Evolutionary conservation across 2,113 vertebrate genomes (phyloP).

Genomic region (Indicator indicator): DNA sequence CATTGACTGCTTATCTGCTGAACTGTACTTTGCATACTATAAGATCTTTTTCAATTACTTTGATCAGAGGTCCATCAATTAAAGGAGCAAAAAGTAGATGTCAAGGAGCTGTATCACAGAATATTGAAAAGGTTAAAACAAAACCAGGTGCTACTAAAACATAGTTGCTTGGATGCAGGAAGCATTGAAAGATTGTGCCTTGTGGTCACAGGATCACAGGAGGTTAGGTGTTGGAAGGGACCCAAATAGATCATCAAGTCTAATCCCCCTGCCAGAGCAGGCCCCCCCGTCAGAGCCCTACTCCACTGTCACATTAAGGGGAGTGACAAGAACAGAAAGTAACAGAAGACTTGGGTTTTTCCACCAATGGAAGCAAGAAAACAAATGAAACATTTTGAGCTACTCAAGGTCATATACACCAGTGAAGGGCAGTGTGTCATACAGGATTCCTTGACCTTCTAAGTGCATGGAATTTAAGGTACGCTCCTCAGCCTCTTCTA

Average conservation of each 20-base stretch:
- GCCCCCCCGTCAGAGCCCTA: not conserved
- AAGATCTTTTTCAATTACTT: slow-evolving; percentile 11
- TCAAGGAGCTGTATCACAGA: not conserved
- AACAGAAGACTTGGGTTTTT: not conserved
- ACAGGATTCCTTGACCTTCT: not conserved
- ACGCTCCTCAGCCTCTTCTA: not conserved
- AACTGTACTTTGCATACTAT: not conserved
- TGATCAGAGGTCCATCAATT: not conserved
- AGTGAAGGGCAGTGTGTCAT: rapidly evolving
- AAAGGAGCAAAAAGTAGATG: slow-evolving; percentile 15
- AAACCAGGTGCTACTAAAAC: not conserved
- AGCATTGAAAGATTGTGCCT: not conserved
- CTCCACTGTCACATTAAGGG: not conserved
- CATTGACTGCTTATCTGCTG: not conserved
- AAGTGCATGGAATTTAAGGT: not conserved
- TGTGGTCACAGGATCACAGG: not conserved
- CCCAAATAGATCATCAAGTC: too few relatives aligned
- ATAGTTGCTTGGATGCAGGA: not conserved
- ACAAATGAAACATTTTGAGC: not conserved
- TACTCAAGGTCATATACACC: not conserved
- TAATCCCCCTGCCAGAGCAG: too few relatives aligned
- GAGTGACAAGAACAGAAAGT: not conserved
- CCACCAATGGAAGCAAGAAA: not conserved
- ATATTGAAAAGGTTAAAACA: slow-evolving; percentile 45
- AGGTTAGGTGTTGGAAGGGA: too few relatives aligned